phyloP scores from a whole-genome alignment of 2,797 vertebrate genomes.

The Malurus leucopterus region DNA sequence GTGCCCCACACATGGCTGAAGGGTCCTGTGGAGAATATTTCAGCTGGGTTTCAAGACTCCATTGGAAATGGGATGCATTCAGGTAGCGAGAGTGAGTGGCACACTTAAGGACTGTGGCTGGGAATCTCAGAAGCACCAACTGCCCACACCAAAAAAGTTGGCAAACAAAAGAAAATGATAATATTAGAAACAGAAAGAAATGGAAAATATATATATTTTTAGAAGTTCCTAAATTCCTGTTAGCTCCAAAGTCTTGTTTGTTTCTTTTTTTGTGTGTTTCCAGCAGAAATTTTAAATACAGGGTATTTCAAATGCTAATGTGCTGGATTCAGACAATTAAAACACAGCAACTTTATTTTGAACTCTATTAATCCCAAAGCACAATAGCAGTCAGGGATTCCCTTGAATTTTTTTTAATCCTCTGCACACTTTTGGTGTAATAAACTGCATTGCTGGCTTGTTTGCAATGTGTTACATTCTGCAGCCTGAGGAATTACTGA shows the following conservation, averaged over 20 bases:
- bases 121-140: not conserved
- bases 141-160: not conserved
- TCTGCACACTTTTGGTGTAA: not conserved
- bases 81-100: fast-evolving
- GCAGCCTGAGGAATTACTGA: constrained; percentile 4
- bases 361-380: constrained; percentile 8
- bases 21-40: not conserved
- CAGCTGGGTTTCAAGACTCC: not conserved
- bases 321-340: not conserved
- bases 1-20: fast-evolving
- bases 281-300: not conserved
- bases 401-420: constrained; percentile 25
- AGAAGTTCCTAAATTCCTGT: not conserved
- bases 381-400: constrained; percentile 4
- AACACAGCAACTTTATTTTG: not conserved
- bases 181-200: not conserved
- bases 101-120: not conserved
- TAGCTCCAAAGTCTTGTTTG: not conserved
- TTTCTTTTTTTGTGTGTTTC: not conserved
- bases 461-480: constrained; percentile 17
- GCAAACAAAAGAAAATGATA: not conserved
- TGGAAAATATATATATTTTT: fast-evolving
- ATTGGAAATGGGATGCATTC: not conserved
- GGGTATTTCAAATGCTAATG: not conserved
- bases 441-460: constrained; percentile 13